Conservation (phyloP, 2,888 invertebrate genomes). For the Agrochola macilenta region DNA sequence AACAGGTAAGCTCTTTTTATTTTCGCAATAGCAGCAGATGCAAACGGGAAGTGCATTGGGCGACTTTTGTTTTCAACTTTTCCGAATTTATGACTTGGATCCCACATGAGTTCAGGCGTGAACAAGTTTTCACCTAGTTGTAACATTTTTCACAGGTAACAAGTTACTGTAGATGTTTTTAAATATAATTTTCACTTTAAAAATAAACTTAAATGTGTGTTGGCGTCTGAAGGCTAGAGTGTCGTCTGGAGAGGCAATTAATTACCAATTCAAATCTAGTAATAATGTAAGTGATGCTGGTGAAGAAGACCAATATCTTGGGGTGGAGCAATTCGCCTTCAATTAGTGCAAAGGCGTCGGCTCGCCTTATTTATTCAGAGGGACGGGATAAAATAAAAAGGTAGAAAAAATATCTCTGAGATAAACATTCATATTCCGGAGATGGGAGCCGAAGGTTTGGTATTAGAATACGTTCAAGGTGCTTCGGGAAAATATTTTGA, state of each 20-base stretch:
- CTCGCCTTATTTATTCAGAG: constrained; percentile 82
- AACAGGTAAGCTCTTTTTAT: constrained; percentile 62
- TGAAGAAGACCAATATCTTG: constrained; percentile 69
- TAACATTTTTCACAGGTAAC: constrained; percentile 72
- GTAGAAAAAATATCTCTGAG: constrained; percentile 76
- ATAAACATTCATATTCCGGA: constrained; percentile 81
- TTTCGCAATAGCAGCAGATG: constrained; percentile 65
- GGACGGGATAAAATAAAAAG: constrained; percentile 79
- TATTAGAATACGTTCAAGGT: constrained; percentile 70
- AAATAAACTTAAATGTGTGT: constrained; percentile 48
- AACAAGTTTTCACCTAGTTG: constrained; percentile 79
- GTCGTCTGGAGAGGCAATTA: constrained; percentile 61
- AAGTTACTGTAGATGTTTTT: constrained; percentile 67
- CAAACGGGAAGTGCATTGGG: constrained; percentile 70
- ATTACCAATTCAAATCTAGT: constrained; percentile 75
- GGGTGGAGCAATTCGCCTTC: constrained; percentile 77
- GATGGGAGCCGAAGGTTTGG: constrained; percentile 67
- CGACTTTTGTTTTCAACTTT: constrained; percentile 77
- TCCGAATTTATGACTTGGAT: constrained; percentile 77
- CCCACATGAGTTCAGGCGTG: constrained; percentile 76
- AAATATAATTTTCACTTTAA: constrained; percentile 66
- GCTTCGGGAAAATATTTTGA: constrained; percentile 69
- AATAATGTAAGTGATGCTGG: constrained; percentile 74
- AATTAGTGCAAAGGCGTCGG: constrained; percentile 79
- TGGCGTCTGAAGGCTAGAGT: constrained; percentile 32